phyloP scores from a whole-genome alignment of 2,797 vertebrate genomes.

The Mormyrus proboscirostris region DNA sequence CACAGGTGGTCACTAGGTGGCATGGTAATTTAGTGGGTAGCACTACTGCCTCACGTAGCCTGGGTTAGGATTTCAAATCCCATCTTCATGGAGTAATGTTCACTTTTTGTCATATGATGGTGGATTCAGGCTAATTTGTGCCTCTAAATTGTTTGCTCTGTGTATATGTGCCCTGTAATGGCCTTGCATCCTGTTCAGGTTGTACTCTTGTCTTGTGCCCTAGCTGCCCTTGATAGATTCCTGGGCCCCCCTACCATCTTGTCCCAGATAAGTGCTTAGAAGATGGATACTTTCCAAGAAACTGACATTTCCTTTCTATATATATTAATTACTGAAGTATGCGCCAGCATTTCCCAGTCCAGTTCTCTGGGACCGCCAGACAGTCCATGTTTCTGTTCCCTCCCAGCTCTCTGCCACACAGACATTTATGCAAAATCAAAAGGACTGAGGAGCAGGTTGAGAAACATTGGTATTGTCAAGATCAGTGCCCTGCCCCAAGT shows the following conservation, averaged over 20 bases:
- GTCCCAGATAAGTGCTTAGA: background rate
- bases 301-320: background rate
- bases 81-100: background rate
- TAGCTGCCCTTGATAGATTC: background rate
- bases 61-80: background rate
- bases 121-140: background rate
- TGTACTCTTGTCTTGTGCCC: background rate
- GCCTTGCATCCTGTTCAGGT: background rate
- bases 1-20: background rate
- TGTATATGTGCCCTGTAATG: background rate
- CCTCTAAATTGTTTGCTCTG: background rate
- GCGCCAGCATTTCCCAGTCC: background rate
- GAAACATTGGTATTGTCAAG: background rate
- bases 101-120: background rate
- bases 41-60: background rate
- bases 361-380: background rate
- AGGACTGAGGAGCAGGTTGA: background rate
- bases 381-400: background rate
- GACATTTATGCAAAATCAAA: background rate
- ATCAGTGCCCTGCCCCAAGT: background rate
- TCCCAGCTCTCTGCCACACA: background rate
- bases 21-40: background rate
- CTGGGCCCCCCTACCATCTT: background rate
- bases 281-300: constrained; percentile 1
- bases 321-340: background rate